Percentiles rank a stretch among this genome's conserved stretches.
These are phyloP conservation scores for Charadrius vociferus DNA, from an alignment of 2,113 vertebrate genomes.

Conservation along the genomic window DNA sequence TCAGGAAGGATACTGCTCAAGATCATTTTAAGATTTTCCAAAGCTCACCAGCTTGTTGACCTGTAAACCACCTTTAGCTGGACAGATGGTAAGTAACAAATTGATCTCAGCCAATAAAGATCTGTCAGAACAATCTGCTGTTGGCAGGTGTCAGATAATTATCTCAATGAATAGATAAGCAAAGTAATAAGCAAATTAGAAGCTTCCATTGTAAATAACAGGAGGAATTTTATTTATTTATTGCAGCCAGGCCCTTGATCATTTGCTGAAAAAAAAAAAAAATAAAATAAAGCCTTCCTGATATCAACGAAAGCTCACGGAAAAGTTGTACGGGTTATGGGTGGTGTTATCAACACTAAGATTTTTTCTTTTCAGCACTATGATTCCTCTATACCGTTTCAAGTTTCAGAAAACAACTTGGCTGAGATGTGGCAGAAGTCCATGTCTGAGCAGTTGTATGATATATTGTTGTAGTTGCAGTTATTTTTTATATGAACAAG, in stretches of 20 bases:
- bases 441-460: background rate
- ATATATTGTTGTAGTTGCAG: background rate
- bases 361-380: conserved; percentile 9
- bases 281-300: background rate
- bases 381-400: background rate
- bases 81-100: conserved; percentile 89
- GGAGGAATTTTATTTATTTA: conserved; percentile 83
- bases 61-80: conserved; percentile 88
- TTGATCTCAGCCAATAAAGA: conserved; percentile 82
- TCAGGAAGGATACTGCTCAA: conserved; percentile 40
- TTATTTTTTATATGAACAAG: conserved; percentile 2
- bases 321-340: background rate
- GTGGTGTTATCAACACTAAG: background rate
- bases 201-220: conserved; percentile 69
- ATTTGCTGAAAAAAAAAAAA: background rate
- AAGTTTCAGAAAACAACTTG: background rate
- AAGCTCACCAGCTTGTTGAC: conserved; percentile 78
- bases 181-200: conserved; percentile 79
- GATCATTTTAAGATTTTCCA: conserved; percentile 60
- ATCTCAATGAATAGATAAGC: conserved; percentile 84
- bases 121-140: conserved; percentile 93
- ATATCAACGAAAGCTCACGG: background rate
- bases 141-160: conserved; percentile 93
- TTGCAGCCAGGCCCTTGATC: conserved; percentile 33
- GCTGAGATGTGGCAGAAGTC: background rate